Percentiles rank a stretch among this genome's conserved stretches.
Evolutionary conservation across 2,888 invertebrate species (phyloP).

Genomic region (Idaea biselata): DNA sequence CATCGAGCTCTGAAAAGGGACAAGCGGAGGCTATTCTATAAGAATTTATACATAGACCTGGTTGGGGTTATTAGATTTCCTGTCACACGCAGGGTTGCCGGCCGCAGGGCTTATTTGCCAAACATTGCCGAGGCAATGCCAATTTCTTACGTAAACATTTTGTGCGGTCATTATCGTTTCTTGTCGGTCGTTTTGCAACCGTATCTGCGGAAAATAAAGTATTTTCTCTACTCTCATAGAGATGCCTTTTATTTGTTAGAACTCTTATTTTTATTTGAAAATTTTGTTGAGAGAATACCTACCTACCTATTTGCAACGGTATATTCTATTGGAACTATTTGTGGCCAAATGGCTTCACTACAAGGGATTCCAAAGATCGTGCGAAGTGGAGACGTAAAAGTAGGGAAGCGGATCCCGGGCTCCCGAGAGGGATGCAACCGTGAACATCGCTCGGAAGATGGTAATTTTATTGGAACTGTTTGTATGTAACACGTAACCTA

Average conservation of each 20-base stretch:
- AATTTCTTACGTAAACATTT: slow-evolving; percentile 70
- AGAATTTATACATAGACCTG: slow-evolving; percentile 61
- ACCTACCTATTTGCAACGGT: not conserved
- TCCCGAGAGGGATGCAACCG: too few species aligned
- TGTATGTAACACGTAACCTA: not conserved
- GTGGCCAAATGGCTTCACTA: too few species aligned
- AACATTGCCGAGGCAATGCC: slow-evolving; percentile 64
- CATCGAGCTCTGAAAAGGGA: slow-evolving; percentile 47
- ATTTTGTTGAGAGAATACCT: slow-evolving; percentile 2
- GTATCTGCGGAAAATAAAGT: slow-evolving; percentile 33
- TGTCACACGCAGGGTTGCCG: slow-evolving; percentile 64
- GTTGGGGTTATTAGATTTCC: slow-evolving; percentile 73
- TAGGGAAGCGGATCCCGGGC: too few species aligned
- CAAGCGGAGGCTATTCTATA: slow-evolving; percentile 50
- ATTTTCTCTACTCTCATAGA: not conserved
- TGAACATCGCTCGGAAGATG: too few species aligned
- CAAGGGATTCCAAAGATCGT: too few species aligned
- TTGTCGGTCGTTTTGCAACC: slow-evolving; percentile 47
- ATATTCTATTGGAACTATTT: not conserved
- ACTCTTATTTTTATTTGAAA: not conserved
- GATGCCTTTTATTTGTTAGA: not conserved
- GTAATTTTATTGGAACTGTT: not conserved
- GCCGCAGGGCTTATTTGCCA: slow-evolving; percentile 66
- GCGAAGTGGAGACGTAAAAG: too few species aligned
- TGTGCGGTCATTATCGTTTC: slow-evolving; percentile 61